Evolutionary conservation across 1,140 invertebrate species (phyloP), one percentile per base, ranked within the genome.

Genomic region (Zaprionus camerounensis): DNA sequence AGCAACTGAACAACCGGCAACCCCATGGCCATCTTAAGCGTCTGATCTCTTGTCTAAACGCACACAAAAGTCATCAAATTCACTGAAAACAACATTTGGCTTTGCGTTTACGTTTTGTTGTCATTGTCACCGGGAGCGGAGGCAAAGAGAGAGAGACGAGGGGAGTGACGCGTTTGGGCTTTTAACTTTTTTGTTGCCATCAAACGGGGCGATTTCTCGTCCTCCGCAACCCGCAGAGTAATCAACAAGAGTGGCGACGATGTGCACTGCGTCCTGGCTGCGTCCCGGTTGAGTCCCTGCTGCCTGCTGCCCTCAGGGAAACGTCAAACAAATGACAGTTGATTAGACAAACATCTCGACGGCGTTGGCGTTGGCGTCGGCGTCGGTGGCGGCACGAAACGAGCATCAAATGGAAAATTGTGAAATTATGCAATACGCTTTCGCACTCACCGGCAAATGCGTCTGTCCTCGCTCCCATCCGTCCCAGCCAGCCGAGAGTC

Each of bases 261-360:
- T 70, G 71, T 80, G 77, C 82, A 82, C 49, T 80, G 79, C 70
- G 83, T 80, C 71, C 77, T 31, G 9, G 6, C 28, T 80, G 84
- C 72, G 79, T 78, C 36, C 59, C 15, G 41, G n/a, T 38, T 58
- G 55, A 31, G 64, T 84, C 78, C 63, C 65, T 49, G 57, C 38
- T 13, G 34, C 76, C 62, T 75, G 79, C 80, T 75, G 80, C 86
- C 81, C 91, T 91, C 78, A 78, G 81, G 91, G 91, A 92, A 88
- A 92, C 91, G 86, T 92, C 91, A 92, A 92, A 91, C 91, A 92
- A 92, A 92, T 92, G 91, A 92, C 91, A 92, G 91, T 91, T 92
- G 91, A 92, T 92, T 92, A 92, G 91, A 92, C 91, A 92, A 92
- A 91, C 87, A 92, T 92, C 91, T 92, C 84, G 73, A 90, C 86